These are phyloP conservation scores for Stomatorhinus ivindoensis DNA, from an alignment of 2,113 vertebrate species.

Conservation along the genomic window DNA sequence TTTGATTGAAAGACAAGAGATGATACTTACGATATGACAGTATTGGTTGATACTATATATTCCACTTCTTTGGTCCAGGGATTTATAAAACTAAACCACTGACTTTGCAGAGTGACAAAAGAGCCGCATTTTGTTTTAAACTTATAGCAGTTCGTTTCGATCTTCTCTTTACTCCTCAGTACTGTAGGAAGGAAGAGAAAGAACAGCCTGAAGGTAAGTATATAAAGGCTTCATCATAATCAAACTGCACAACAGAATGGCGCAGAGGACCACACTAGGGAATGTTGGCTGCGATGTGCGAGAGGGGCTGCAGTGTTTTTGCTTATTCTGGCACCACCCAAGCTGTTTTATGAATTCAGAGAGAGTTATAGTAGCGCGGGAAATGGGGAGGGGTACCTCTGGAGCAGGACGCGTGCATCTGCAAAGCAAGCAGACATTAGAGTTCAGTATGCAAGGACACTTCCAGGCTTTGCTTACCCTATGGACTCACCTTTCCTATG, in stretches of 20 bases:
- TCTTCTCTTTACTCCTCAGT: conserved; percentile 81
- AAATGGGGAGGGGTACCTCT: background rate
- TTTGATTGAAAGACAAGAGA: background rate
- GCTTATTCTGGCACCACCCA: background rate
- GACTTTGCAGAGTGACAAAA: conserved; percentile 79
- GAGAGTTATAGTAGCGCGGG: background rate
- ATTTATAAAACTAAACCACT: conserved; percentile 91
- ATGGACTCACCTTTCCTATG: conserved; percentile 74
- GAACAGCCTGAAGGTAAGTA: background rate
- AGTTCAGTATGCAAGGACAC: background rate
- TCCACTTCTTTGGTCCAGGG: conserved; percentile 93
- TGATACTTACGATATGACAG: conserved; percentile 78
- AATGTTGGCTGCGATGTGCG: background rate
- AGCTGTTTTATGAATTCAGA: background rate
- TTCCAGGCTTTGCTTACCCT: background rate
- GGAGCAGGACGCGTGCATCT: background rate
- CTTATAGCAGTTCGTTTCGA: conserved; percentile 81
- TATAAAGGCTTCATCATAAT: background rate
- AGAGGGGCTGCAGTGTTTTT: background rate
- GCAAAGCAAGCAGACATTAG: background rate
- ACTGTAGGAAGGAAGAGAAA: conserved; percentile 51
- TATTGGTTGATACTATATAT: conserved; percentile 86
- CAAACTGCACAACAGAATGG: background rate
- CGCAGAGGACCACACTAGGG: background rate
- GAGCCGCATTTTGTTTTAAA: conserved; percentile 82